Evolutionary conservation across 2,797 vertebrate genomes (phyloP), one percentile per base, ranked within the genome.

Genomic region (Cossypha niveicapilla): DNA sequence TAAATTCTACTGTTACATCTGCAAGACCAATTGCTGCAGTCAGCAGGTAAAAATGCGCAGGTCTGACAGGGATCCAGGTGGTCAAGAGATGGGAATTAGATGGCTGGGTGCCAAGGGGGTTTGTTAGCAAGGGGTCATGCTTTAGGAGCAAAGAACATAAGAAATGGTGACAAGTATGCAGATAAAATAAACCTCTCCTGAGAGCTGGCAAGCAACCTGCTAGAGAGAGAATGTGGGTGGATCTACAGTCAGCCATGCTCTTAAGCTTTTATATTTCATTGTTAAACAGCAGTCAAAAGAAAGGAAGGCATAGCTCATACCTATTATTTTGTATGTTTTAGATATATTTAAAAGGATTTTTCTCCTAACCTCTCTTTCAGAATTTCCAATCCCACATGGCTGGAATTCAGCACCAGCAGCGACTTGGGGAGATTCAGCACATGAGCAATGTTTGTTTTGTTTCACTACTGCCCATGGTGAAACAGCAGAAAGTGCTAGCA

Each of bases 1-100:
- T 92, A 99, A 98, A 95, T 99, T 99, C 97, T 99, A 98, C 98
- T 99, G 99, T 96, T 99, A 99, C 21, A 98, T 99, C 95, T 99
- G 99, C 98, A 99, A 99, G 97, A 98, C 98, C 76, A 98, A 98
- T 95, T 99, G 98, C 96, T 97, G 97, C 96, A 99, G 98, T 97
- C 99, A 99, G 97, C 98, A 99, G 98, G 99, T 99, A 97, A 66
- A 65, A 92, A 24, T 47, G 28, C 39, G 4, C 23, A 14, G 74
- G 23, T 42, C n/a, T 47, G 70, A 16, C 45, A 58, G 61, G 30
- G 22, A 23, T n/a, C 24, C 9, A 37, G 34, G 17, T 16, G 32
- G 50, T 25, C 28, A 84, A 10, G 73, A 75, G 48, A 66, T 24
- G 53, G n/a, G 47, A 79, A 37, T 42, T 58, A 14, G 30, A 23